phyloP scores from a whole-genome alignment of 2,888 invertebrate genomes.

The Cryptops parisi region DNA sequence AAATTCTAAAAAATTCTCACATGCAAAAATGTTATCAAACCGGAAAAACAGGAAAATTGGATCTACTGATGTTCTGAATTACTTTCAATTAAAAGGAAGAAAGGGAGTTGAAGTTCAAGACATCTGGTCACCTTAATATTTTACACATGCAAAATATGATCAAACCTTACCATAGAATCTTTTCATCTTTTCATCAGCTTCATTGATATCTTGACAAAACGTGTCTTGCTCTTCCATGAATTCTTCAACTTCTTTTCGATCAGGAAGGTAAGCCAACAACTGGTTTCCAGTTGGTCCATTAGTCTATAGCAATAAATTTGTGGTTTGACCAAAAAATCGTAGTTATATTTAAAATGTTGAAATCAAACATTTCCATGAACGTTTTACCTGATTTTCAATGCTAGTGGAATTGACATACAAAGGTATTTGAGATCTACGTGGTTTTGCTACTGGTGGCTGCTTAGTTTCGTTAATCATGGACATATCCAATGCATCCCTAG shows the following conservation, averaged over 20 bases:
- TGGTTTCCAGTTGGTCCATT: not conserved
- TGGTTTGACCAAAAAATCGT: too few species aligned
- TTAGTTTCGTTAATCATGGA: constrained; percentile 18
- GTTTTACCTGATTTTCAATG: not conserved
- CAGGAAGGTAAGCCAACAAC: constrained; percentile 3
- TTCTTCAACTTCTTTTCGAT: constrained; percentile 12
- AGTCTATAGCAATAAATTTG: too few species aligned
- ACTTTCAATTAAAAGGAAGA: too few species aligned
- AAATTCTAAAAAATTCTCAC: too few species aligned
- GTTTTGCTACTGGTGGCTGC: constrained; percentile 11
- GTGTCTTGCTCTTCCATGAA: constrained; percentile 4
- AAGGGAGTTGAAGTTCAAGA: too few species aligned
- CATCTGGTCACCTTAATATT: too few species aligned
- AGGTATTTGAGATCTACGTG: not conserved
- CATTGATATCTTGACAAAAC: constrained; percentile 33
- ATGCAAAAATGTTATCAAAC: too few species aligned
- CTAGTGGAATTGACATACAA: constrained; percentile 50
- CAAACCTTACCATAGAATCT: constrained; percentile 38
- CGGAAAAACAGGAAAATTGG: too few species aligned
- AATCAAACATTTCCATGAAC: not conserved
- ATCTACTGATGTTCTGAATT: too few species aligned
- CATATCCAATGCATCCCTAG: constrained; percentile 40
- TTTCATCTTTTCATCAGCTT: constrained; percentile 39
- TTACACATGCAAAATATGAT: too few species aligned
- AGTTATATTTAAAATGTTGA: not conserved